These are phyloP conservation scores for Pygoscelis antarcticus DNA, from an alignment of 2,113 vertebrate species.

Conservation along the genomic window DNA sequence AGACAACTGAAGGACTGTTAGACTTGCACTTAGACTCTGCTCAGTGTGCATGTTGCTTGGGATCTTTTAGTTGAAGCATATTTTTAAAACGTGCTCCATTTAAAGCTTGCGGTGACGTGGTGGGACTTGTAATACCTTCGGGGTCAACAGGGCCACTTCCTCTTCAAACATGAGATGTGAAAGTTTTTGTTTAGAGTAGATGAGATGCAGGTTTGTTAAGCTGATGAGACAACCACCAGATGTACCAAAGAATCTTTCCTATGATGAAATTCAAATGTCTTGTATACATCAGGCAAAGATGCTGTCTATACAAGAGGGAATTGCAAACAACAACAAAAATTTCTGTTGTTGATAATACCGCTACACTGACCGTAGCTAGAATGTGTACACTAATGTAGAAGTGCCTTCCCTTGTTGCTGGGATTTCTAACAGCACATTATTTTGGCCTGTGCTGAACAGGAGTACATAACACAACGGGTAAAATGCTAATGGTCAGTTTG, in stretches of 20 bases:
- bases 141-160: not conserved
- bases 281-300: not conserved
- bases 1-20: not conserved
- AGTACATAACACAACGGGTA: accelerated
- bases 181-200: not conserved
- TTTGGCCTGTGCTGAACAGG: not conserved
- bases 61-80: not conserved
- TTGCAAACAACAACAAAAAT: not conserved
- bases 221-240: not conserved
- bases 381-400: not conserved
- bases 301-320: not conserved
- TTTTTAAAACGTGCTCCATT: not conserved
- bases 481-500: not conserved
- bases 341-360: not conserved
- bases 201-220: not conserved
- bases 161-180: not conserved
- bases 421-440: not conserved
- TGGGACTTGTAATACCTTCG: not conserved
- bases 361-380: not conserved
- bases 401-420: not conserved
- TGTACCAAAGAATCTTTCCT: not conserved
- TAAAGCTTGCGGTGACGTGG: not conserved
- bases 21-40: not conserved
- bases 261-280: not conserved
- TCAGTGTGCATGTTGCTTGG: not conserved